A percentile compares a stretch with the other conserved stretches of the same genome.
phyloP scores from a whole-genome alignment of 2,888 invertebrate genomes.

The Polydrusus cervinus region DNA sequence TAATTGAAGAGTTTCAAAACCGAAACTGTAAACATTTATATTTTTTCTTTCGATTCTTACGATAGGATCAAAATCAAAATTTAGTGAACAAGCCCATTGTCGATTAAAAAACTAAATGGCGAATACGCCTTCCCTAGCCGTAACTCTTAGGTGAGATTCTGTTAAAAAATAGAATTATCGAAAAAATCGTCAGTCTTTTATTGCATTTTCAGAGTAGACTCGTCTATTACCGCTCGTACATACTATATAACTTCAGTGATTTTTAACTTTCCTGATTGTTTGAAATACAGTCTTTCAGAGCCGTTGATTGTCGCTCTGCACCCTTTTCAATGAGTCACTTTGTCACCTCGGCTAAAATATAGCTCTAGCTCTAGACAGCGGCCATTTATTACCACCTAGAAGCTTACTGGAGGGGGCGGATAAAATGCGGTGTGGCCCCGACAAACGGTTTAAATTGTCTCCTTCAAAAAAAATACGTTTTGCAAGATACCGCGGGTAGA shows the following conservation, averaged over 20 bases:
- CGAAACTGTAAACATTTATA: no score
- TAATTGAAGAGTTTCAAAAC: no score
- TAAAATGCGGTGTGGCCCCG: constrained; percentile 23
- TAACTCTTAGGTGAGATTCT: no score
- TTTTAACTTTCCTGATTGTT: neutral
- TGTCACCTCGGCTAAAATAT: constrained; percentile 37
- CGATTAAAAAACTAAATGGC: no score
- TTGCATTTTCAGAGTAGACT: no score
- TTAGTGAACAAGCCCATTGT: no score
- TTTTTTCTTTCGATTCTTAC: no score
- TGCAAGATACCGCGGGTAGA: neutral
- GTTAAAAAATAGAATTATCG: no score
- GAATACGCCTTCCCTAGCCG: no score
- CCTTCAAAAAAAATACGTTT: constrained; percentile 4
- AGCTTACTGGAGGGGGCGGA: constrained; percentile 25
- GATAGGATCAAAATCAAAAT: no score
- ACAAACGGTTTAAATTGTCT: constrained; percentile 10
- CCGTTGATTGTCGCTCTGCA: constrained; percentile 25
- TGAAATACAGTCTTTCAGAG: constrained; percentile 2
- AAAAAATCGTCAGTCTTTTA: no score
- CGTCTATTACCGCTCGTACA: no score
- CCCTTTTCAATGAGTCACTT: constrained; percentile 43
- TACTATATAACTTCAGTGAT: neutral
- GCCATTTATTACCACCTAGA: constrained; percentile 39
- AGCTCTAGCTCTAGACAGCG: neutral